Percentiles rank a stretch among this genome's conserved stretches.
Evolutionary conservation across 2,888 invertebrate species (phyloP).

Genomic region (Cyclophora albipunctata): DNA sequence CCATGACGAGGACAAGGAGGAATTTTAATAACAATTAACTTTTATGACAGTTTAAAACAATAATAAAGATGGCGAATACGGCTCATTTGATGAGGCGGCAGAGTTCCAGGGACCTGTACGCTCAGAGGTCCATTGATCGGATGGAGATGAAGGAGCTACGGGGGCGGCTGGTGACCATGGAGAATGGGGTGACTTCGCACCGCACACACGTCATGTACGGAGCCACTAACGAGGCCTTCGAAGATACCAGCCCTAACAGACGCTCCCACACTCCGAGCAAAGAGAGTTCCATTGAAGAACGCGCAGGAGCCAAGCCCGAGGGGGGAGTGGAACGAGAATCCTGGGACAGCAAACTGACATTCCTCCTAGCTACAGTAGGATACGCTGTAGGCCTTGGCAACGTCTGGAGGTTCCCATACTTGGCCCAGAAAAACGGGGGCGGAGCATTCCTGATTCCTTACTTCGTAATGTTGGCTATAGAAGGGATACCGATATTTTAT

Average conservation of each 20-base stretch:
- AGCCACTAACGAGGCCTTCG: conserved; percentile 89
- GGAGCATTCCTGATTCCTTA: conserved; percentile 98
- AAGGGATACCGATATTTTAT: conserved; percentile 97
- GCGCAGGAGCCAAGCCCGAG: conserved; percentile 79
- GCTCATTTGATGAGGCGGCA: conserved; percentile 91
- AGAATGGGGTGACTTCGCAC: conserved; percentile 76
- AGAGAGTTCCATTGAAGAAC: conserved; percentile 79
- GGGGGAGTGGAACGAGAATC: conserved; percentile 88
- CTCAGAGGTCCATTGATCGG: conserved; percentile 87
- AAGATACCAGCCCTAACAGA: conserved; percentile 65
- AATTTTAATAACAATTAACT: conserved; percentile 26
- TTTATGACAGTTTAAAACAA: conserved; percentile 17
- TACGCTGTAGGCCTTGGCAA: conserved; percentile 96
- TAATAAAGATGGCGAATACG: conserved; percentile 87
- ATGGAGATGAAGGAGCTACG: conserved; percentile 91
- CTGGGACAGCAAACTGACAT: conserved; percentile 95
- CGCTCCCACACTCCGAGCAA: conserved; percentile 73
- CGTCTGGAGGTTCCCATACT: conserved; percentile 96
- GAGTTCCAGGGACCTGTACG: conserved; percentile 88
- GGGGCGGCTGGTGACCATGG: conserved; percentile 83
- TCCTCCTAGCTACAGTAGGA: conserved; percentile 93
- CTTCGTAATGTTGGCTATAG: conserved; percentile 94
- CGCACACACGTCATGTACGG: conserved; percentile 82
- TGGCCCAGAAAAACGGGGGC: conserved; percentile 96
- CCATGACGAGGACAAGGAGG: conserved; percentile 54